These are phyloP conservation scores for Cebidichthys violaceus DNA, from an alignment of 2,113 vertebrate genomes.

Conservation along the genomic window DNA sequence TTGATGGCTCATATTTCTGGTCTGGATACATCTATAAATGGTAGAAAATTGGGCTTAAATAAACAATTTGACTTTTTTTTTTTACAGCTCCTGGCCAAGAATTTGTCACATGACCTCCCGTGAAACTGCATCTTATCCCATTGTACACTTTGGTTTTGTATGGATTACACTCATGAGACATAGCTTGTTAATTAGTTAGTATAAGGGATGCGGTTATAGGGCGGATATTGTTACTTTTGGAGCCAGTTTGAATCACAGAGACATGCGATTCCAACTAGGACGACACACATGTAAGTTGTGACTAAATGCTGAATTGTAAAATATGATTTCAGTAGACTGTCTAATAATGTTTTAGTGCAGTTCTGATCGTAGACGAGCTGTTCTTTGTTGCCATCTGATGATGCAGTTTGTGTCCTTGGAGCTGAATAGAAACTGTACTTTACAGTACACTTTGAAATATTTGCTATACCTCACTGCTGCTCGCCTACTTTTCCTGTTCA, in stretches of 20 bases:
- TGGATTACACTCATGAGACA: background rate
- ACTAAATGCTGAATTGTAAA: background rate
- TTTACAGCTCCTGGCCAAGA: background rate
- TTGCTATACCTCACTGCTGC: background rate
- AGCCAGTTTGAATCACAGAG: background rate
- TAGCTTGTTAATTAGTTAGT: background rate
- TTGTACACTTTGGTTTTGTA: background rate
- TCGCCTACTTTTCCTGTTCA: slow-evolving; percentile 2
- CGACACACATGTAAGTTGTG: background rate
- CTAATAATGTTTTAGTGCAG: background rate
- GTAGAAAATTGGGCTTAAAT: background rate
- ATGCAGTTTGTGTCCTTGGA: slow-evolving; percentile 25
- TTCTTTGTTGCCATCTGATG: background rate
- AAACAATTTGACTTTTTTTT: background rate
- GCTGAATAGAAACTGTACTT: slow-evolving; percentile 33
- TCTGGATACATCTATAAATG: background rate
- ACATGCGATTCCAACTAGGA: background rate
- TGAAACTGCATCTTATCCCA: background rate
- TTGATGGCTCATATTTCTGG: background rate
- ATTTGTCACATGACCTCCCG: background rate
- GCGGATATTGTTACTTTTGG: background rate
- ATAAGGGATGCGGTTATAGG: background rate
- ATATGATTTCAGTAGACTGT: background rate
- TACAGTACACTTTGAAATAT: slow-evolving; percentile 12
- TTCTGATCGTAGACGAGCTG: background rate